A percentile compares a stretch with the other conserved stretches of the same genome.
Conservation (phyloP, 1,140 invertebrate species). For the Philotrypesis tridentata region DNA sequence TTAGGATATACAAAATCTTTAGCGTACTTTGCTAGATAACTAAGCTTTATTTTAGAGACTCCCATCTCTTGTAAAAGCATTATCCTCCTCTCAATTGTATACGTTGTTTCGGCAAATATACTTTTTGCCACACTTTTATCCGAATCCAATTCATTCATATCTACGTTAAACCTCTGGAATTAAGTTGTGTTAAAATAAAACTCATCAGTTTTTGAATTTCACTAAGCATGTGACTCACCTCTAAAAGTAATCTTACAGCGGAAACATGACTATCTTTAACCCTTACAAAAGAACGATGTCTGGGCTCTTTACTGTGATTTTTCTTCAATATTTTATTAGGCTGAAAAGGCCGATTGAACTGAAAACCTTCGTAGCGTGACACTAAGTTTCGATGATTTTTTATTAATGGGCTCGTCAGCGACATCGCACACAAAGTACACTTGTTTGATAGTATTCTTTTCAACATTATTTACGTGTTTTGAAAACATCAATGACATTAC, state of each 20-base stretch:
- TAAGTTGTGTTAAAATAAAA: neutral
- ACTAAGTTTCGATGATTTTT: neutral
- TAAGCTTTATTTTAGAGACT: neutral
- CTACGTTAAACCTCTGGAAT: slow-evolving; percentile 43
- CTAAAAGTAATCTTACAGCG: slow-evolving; percentile 5
- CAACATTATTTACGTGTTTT: slow-evolving; percentile 16
- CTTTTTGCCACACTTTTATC: no score
- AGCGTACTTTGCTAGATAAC: slow-evolving; percentile 13
- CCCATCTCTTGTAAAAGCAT: slow-evolving; percentile 46
- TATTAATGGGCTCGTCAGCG: neutral
- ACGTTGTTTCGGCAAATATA: neutral
- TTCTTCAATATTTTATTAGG: neutral
- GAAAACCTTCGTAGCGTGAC: neutral
- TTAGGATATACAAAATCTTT: neutral
- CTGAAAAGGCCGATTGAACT: neutral
- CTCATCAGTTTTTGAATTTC: neutral
- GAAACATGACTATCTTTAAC: neutral
- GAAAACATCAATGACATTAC: neutral
- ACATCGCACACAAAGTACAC: neutral
- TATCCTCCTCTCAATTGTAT: slow-evolving; percentile 34
- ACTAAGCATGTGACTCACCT: neutral
- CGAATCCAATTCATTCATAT: neutral
- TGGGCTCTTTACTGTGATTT: neutral
- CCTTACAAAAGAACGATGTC: neutral
- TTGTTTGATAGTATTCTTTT: slow-evolving; percentile 9